Conservation (phyloP, 2,113 vertebrate species). For the Salvelinus namaycush region DNA sequence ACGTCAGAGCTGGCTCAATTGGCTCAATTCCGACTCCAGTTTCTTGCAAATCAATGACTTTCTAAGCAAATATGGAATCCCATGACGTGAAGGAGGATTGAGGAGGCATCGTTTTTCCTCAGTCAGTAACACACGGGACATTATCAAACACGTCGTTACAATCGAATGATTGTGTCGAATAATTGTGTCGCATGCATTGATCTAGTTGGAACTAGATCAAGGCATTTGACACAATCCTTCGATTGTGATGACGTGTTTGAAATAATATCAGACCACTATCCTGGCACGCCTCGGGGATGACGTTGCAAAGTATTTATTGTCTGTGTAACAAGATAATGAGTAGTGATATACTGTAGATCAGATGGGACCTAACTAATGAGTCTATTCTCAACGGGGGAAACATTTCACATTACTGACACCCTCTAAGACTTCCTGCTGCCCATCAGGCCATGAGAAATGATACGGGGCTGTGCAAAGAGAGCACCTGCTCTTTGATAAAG, state of each 20-base stretch:
- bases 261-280: too few species aligned
- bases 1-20: not conserved
- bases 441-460: constrained; percentile 15
- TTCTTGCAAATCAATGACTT: not conserved
- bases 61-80: not conserved
- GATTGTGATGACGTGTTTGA: too few species aligned
- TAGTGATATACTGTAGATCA: constrained; percentile 31
- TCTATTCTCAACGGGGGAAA: constrained; percentile 20
- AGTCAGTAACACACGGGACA: not conserved
- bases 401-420: constrained; percentile 39
- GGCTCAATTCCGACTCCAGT: not conserved
- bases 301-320: constrained; percentile 1
- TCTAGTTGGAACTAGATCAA: not conserved
- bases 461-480: constrained; percentile 13
- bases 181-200: constrained; percentile 25
- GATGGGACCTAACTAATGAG: constrained; percentile 32
- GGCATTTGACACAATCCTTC: too few species aligned
- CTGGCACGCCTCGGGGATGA: constrained; percentile 14
- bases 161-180: constrained; percentile 23
- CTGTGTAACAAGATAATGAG: constrained; percentile 19
- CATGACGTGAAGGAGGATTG: not conserved
- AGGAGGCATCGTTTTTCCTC: constrained; percentile 6
- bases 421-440: constrained; percentile 8
- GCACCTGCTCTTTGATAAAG: constrained; percentile 9
- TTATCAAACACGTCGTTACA: not conserved